Base-by-base conservation (phyloP, 2,113 vertebrate species). In the Chaetodon trifascialis region DNA sequence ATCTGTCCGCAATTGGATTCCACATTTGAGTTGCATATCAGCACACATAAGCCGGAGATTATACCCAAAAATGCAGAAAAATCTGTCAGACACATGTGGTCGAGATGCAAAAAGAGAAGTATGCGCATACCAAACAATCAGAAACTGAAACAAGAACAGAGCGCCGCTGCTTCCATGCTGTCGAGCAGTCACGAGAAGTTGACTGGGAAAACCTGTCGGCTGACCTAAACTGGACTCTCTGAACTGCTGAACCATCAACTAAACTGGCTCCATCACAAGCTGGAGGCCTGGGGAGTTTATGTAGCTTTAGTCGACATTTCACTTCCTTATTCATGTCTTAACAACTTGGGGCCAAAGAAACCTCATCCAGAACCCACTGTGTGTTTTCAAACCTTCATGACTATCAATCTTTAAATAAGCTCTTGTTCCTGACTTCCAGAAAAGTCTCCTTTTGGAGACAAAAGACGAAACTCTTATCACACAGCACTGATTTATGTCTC, bases 1-100 rank as follows among this genome's bases (percentile, higher is more conserved):
- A 69, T 76, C 21, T 47, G 42, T 51, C 38, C 68, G 40, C 6
- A 19, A 4, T 11, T 19, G 0, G 21, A 62, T 66, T 66, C n/a
- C 38, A 55, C 5, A 15, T 67, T n/a, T 72, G 10, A 47, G 21
- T 19, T 65, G 42, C 34, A 36, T 9, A n/a, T 72, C 11, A 40
- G 23, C 58, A 49, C 46, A 42, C 7, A 25, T 21, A 21, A 49
- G 7, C 17, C 25, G n/a, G 36, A 73, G 12, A 54, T 30, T 34
- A 46, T 44, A 59, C 47, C 30, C 19, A 49, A 38, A 76, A 25
- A 55, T 56, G 3, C 14, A 10, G 11, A 56, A 51, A 66, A 64
- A 44, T 77, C 63, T 83, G 73, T 51, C 2, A 9, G 23, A 77
- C 85, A 87, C 14, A 42, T 89, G 79, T 40, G 38, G 17, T 19